phyloP scores from a whole-genome alignment of 92 coral and sea anemone species.

The Parazoanthus swiftii region DNA sequence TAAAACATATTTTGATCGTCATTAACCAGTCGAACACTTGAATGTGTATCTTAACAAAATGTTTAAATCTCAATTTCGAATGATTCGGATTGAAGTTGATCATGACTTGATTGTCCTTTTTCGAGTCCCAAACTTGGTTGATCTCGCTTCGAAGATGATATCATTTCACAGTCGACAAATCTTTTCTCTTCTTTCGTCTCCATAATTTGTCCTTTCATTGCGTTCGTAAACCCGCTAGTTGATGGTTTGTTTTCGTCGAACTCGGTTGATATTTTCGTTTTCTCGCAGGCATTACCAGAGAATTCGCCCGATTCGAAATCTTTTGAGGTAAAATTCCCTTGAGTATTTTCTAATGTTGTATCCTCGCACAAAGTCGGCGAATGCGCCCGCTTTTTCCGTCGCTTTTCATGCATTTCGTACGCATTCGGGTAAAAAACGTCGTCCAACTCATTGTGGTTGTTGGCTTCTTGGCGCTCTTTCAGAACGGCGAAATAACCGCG shows the following conservation, averaged over 20 bases:
- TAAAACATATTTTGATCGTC: no score
- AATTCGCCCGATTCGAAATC: background rate
- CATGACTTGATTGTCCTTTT: background rate
- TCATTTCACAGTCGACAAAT: background rate
- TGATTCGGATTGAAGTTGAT: background rate
- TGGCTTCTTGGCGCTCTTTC: background rate
- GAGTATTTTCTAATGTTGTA: background rate
- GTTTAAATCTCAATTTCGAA: conserved; percentile 29
- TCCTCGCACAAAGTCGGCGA: conserved; percentile 15
- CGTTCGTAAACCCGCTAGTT: conserved; percentile 13
- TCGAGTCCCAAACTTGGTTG: background rate
- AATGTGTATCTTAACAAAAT: background rate
- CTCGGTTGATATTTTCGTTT: background rate
- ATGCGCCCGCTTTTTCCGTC: background rate
- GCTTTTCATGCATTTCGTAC: background rate
- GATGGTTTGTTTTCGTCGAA: conserved; percentile 31
- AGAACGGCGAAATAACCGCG: background rate
- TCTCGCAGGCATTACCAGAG: background rate
- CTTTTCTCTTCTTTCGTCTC: background rate
- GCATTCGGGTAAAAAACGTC: conserved; percentile 1
- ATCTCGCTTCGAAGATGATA: background rate
- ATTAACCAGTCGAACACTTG: background rate
- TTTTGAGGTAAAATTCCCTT: conserved; percentile 7
- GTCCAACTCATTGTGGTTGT: background rate
- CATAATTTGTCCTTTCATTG: background rate